Percentiles rank a stretch among this genome's conserved stretches.
These are phyloP conservation scores for Parazoanthus swiftii DNA, from an alignment of 92 coral and sea anemone species.

Conservation along the genomic window DNA sequence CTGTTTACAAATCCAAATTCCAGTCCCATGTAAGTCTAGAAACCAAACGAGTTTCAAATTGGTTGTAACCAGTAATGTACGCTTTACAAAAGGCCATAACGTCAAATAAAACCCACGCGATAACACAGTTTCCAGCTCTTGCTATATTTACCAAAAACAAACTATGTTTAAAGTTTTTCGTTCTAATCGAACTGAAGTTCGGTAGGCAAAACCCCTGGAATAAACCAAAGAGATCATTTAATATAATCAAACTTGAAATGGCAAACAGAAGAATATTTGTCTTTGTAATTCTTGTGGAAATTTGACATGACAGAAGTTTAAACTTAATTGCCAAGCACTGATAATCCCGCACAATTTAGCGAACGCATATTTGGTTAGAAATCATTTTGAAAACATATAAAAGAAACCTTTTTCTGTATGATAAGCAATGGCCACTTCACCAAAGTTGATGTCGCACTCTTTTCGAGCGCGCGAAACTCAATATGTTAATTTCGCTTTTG, in stretches of 20 bases:
- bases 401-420: not conserved
- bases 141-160: too few species aligned
- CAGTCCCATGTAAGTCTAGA: not conserved
- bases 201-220: not conserved
- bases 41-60: not conserved
- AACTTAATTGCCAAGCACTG: not conserved
- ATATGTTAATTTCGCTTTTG: not conserved
- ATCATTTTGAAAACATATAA: not conserved
- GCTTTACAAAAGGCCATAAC: not conserved
- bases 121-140: not conserved
- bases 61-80: not conserved
- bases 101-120: not conserved
- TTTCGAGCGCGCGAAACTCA: not conserved
- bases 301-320: not conserved
- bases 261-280: too few species aligned
- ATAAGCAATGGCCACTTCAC: not conserved
- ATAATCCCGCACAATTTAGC: not conserved
- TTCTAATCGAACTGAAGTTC: not conserved
- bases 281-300: not conserved
- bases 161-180: too few species aligned
- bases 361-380: too few species aligned
- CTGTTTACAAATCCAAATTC: not conserved
- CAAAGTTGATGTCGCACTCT: not conserved
- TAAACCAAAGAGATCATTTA: not conserved
- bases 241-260: not conserved